A percentile compares a stretch with the other conserved stretches of the same genome.
Evolutionary conservation across 2,888 invertebrate genomes (phyloP).

Genomic region (Ametastegia equiseti): DNA sequence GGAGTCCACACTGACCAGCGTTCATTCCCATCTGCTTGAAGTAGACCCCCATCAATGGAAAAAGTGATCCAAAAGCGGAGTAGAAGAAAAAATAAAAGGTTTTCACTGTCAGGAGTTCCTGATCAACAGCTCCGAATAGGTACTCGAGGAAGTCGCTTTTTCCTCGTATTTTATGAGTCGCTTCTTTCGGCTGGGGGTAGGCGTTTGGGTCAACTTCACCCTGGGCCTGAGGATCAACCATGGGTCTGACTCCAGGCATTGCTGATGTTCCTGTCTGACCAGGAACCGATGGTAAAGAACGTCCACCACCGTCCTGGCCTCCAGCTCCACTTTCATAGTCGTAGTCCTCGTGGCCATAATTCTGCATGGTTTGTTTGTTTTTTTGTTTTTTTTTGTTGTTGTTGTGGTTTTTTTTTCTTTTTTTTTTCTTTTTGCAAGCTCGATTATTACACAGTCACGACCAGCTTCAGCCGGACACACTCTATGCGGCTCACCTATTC

Average conservation of each 20-base stretch:
- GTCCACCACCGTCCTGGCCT: constrained; percentile 53
- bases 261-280: constrained; percentile 24
- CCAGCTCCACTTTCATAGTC: constrained; percentile 59
- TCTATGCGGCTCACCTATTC: constrained; percentile 28
- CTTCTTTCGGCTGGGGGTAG: constrained; percentile 92
- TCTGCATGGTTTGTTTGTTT: constrained; percentile 70
- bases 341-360: constrained; percentile 69
- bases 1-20: constrained; percentile 94
- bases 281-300: constrained; percentile 63
- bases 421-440: background rate
- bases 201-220: constrained; percentile 91
- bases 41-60: constrained; percentile 98
- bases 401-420: background rate
- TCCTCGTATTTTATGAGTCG: constrained; percentile 93
- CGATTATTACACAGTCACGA: constrained; percentile 23
- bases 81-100: constrained; percentile 99
- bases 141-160: constrained; percentile 90
- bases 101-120: constrained; percentile 95
- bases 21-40: constrained; percentile 99
- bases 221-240: constrained; percentile 89
- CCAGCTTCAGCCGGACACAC: constrained; percentile 47
- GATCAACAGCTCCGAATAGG: constrained; percentile 90
- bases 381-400: no score
- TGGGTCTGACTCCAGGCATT: constrained; percentile 79
- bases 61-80: constrained; percentile 98